phyloP scores from a whole-genome alignment of 2,888 invertebrate genomes.

The Neria commutata region DNA sequence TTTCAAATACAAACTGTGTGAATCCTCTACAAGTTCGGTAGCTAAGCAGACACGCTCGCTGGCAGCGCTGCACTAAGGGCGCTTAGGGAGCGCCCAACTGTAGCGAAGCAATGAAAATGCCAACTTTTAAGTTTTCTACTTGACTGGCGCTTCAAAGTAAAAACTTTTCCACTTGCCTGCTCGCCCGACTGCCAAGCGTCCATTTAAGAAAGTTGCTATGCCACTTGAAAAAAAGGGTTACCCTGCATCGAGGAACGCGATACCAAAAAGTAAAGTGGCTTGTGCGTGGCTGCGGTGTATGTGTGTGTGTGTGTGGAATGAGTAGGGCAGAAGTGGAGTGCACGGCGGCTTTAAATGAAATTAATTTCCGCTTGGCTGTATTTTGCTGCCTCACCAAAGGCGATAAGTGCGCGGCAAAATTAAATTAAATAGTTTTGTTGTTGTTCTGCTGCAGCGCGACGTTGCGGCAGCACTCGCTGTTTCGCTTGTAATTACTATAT shows the following conservation, averaged over 20 bases:
- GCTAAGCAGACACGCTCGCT: not conserved
- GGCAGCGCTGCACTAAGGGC: not conserved
- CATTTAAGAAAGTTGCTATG: conserved; percentile 39
- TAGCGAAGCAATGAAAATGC: not conserved
- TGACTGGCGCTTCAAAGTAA: not conserved
- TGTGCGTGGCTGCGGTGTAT: not conserved
- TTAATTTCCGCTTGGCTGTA: conserved; percentile 31
- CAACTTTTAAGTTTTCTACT: not conserved
- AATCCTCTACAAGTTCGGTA: no score
- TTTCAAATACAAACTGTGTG: no score
- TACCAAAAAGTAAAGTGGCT: no score
- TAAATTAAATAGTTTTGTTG: not conserved
- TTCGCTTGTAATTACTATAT: no score
- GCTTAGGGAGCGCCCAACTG: conserved; percentile 15
- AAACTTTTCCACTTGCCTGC: conserved; percentile 28
- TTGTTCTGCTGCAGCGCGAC: no score
- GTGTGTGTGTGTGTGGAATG: not conserved
- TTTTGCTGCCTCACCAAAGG: conserved; percentile 21
- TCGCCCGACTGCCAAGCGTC: conserved; percentile 35
- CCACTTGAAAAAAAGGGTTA: no score
- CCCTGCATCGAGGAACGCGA: no score
- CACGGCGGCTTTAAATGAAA: conserved; percentile 40
- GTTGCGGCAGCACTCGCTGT: no score
- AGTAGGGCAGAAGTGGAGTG: no score
- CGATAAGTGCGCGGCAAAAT: not conserved